Evolutionary conservation across 2,888 invertebrate genomes (phyloP), one percentile per base, ranked within the genome.

Genomic region (Cryptocephalus moraei): DNA sequence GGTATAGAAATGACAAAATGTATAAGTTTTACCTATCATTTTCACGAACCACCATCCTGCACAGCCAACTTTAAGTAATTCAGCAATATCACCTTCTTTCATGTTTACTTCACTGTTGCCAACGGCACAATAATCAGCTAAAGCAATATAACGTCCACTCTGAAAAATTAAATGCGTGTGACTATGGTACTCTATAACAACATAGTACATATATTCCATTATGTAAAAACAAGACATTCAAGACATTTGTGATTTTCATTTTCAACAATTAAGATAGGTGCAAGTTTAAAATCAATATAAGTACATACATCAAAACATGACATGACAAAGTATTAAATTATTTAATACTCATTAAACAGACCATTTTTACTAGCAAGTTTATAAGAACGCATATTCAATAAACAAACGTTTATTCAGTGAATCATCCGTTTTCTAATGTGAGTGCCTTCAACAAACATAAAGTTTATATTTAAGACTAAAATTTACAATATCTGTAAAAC

Each of bases 11-110:
- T 22, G 22, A 22, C 22, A 22, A 22, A n/a, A n/a, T n/a, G n/a
- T n/a, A 4, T 22, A 22, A 4, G 22, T 22, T 2, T 22, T 22
- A 85, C 87, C 86, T 68, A 86, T 75, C 48, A 88, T 79, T 63
- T 87, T 85, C 66, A 93, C 90, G 76, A 89, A 92, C 93, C 93
- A 94, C 94, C 94, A 94, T 58, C 94, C 93, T 58, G 91, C 91
- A 73, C 90, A 91, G 67, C 93, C 93, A 59, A 91, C 86, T 73
- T 92, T 91, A 58, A 92, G 79, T 58, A 94, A 78, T 68, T 92
- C 91, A 58, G 94, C 84, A 60, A 82, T 79, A 73, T 94, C 93
- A 14, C 93, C 92, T 74, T 93, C 93, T 50, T 82, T 80, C 75
- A 94, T 82, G 54, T 88, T 86, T 56, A 94, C 86, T 74, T 94